A percentile compares a stretch with the other conserved stretches of the same genome.
These are phyloP conservation scores for Antheraea mylitta DNA, from an alignment of 1,140 invertebrate species.

Conservation along the genomic window DNA sequence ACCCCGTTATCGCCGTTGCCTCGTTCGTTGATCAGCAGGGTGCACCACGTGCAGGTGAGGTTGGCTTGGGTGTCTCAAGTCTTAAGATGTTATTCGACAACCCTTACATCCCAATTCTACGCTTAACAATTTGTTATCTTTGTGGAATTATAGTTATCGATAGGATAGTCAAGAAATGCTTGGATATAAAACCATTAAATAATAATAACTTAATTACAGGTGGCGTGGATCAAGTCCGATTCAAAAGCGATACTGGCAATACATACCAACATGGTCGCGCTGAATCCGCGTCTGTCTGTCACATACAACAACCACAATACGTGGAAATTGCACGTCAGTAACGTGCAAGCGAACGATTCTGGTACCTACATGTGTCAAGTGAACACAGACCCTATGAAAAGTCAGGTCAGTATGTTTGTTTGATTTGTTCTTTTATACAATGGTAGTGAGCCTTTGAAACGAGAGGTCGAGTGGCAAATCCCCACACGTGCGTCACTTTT, in stretches of 20 bases:
- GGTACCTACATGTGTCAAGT: slow-evolving; percentile 95
- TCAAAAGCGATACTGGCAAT: slow-evolving; percentile 93
- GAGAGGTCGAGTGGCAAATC: neutral
- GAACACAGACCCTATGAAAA: slow-evolving; percentile 92
- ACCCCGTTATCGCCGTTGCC: no score
- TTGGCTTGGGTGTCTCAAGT: no score
- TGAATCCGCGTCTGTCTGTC: slow-evolving; percentile 90
- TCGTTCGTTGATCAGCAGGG: no score
- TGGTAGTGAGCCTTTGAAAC: neutral
- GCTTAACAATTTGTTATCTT: no score
- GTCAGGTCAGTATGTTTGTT: slow-evolving; percentile 81
- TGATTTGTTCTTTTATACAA: neutral
- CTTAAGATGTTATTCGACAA: no score
- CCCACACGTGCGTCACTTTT: no score
- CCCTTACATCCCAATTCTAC: no score
- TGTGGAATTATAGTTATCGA: no score
- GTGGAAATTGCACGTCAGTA: slow-evolving; percentile 93
- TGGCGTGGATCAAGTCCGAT: slow-evolving; percentile 95
- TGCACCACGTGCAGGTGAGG: no score
- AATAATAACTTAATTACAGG: slow-evolving; percentile 75
- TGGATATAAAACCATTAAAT: no score
- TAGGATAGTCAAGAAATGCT: no score
- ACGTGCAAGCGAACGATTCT: slow-evolving; percentile 93
- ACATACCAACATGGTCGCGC: slow-evolving; percentile 93
- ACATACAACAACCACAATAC: slow-evolving; percentile 95